Evolutionary conservation across 2,797 vertebrate species (phyloP).

Genomic region (Florisuga fusca): DNA sequence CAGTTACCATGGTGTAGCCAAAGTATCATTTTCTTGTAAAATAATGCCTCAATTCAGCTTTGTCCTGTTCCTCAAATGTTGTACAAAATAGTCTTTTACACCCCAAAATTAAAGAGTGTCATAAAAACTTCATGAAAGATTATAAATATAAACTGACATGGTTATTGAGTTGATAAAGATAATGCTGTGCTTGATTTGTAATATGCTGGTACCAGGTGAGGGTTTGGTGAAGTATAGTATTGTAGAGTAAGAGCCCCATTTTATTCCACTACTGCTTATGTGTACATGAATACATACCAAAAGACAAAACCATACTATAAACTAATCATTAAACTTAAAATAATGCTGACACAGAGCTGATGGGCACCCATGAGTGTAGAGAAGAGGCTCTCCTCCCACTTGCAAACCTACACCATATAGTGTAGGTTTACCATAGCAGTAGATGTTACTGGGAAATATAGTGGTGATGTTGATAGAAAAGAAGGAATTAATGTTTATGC

Average conservation of each 20-base stretch:
- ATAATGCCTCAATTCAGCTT: background rate
- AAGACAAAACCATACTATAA: background rate
- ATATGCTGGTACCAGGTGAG: background rate
- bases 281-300: slow-evolving; percentile 7
- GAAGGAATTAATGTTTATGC: background rate
- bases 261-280: background rate
- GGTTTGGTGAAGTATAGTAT: background rate
- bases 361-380: background rate
- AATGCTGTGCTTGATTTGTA: background rate
- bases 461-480: background rate
- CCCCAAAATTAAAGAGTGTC: background rate
- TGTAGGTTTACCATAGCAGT: background rate
- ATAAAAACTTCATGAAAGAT: background rate
- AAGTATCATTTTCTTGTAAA: background rate
- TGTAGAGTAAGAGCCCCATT: background rate
- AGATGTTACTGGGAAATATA: background rate
- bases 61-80: background rate
- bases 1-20: background rate
- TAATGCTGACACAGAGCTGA: background rate
- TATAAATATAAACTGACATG: background rate
- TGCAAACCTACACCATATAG: background rate
- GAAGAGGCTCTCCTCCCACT: background rate
- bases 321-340: background rate
- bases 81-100: background rate
- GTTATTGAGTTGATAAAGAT: background rate